A percentile compares a stretch with the other conserved stretches of the same genome.
Evolutionary conservation across 2,888 invertebrate genomes (phyloP).

Genomic region (Drosophila seclusa): DNA sequence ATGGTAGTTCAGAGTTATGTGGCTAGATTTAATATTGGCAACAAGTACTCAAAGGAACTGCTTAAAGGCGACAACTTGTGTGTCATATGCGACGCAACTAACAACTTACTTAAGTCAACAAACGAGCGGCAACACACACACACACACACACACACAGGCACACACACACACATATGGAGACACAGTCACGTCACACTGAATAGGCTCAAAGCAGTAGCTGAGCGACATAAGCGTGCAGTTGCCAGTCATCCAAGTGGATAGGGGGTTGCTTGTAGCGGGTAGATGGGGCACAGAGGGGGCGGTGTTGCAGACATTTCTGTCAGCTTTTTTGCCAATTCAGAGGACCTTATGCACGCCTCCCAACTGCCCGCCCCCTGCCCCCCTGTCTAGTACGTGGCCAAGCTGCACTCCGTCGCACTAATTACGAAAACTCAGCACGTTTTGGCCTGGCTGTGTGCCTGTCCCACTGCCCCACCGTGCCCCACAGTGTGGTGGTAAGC

Average conservation of each 20-base stretch:
- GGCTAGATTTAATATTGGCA: slow-evolving; percentile 54
- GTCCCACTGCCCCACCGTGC: slow-evolving; percentile 36
- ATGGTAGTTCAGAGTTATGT: slow-evolving; percentile 14
- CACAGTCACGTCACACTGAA: slow-evolving; percentile 68
- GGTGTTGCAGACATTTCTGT: slow-evolving; percentile 25
- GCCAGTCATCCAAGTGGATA: slow-evolving; percentile 28
- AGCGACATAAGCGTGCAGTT: slow-evolving; percentile 64
- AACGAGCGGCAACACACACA: slow-evolving; percentile 24
- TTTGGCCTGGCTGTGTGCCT: slow-evolving; percentile 68
- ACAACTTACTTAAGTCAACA: slow-evolving; percentile 76
- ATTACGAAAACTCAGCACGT: slow-evolving; percentile 80
- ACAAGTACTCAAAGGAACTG: slow-evolving; percentile 55
- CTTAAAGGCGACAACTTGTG: slow-evolving; percentile 77
- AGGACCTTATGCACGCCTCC: neutral
- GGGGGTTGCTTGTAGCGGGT: neutral
- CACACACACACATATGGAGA: slow-evolving; percentile 25
- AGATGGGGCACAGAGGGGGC: neutral
- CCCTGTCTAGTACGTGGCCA: slow-evolving; percentile 58
- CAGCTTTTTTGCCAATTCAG: slow-evolving; percentile 36
- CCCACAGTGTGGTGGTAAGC: slow-evolving; percentile 7
- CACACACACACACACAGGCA: slow-evolving; percentile 24
- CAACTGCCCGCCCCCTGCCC: neutral
- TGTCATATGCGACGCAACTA: slow-evolving; percentile 63
- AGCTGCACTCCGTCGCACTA: slow-evolving; percentile 77
- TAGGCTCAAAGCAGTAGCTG: slow-evolving; percentile 67